Evolutionary conservation across 2,888 invertebrate genomes (phyloP).

Genomic region (Pilophorus perplexus): DNA sequence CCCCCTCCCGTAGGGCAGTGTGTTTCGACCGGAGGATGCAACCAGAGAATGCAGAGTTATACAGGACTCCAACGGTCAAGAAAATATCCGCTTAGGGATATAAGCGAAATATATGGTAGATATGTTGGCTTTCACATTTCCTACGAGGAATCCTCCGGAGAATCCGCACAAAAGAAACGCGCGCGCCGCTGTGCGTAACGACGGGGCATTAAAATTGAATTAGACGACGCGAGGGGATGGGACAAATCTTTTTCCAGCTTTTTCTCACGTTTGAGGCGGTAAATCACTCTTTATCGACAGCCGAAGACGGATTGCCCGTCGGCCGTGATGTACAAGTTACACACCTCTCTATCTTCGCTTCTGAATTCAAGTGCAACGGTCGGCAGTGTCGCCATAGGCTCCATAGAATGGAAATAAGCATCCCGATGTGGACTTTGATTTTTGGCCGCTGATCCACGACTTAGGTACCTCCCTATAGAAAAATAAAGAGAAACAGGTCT

Average conservation of each 20-base stretch:
- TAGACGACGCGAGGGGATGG: neutral
- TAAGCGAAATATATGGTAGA: neutral
- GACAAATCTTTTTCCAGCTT: neutral
- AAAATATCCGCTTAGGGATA: neutral
- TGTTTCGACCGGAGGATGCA: too few relatives aligned
- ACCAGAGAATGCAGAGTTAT: neutral
- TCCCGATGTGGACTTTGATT: too few relatives aligned
- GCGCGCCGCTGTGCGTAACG: too few relatives aligned
- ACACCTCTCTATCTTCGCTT: too few relatives aligned
- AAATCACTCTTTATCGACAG: neutral
- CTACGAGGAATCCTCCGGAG: neutral
- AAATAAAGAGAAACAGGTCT: too few relatives aligned
- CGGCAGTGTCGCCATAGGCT: too few relatives aligned
- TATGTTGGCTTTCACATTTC: constrained; percentile 1
- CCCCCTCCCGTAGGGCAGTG: neutral
- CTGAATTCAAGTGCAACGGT: too few relatives aligned
- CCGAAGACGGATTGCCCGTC: neutral
- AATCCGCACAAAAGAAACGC: neutral
- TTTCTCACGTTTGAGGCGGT: neutral
- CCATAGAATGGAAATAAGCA: too few relatives aligned
- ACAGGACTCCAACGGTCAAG: neutral
- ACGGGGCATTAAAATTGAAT: neutral
- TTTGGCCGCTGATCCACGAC: too few relatives aligned
- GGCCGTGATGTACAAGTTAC: too few relatives aligned
- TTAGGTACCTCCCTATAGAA: too few relatives aligned